These are phyloP conservation scores for Bostrychus sinensis DNA, from an alignment of 2,113 vertebrate genomes.

Conservation along the genomic window DNA sequence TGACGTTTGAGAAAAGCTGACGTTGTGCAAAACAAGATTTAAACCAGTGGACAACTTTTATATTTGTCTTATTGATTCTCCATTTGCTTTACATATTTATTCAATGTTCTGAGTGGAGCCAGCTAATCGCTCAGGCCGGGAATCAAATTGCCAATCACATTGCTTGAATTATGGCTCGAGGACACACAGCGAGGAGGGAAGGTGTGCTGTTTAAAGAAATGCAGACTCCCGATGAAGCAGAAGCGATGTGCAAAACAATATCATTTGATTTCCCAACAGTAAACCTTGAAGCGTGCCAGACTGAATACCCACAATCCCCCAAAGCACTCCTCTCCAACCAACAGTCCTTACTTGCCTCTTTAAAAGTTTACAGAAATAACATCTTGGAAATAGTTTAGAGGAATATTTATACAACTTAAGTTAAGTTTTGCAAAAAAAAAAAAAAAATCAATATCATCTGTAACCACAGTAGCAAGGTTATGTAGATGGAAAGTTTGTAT, in stretches of 20 bases:
- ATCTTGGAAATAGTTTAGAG: conserved; percentile 3
- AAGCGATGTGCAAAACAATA: conserved; percentile 52
- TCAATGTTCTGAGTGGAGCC: neutral
- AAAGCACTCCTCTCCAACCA: conserved; percentile 34
- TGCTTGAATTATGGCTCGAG: conserved; percentile 27
- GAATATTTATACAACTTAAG: neutral
- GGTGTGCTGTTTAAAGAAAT: conserved; percentile 10
- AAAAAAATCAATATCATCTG: neutral
- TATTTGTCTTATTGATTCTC: conserved; percentile 48
- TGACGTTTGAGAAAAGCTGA: conserved; percentile 21
- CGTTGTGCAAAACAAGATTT: conserved; percentile 15
- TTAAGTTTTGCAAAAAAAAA: neutral
- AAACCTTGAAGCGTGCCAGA: conserved; percentile 37
- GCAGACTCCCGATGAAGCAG: conserved; percentile 34
- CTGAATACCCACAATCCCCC: conserved; percentile 40
- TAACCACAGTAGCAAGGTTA: neutral
- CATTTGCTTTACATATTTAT: conserved; percentile 51
- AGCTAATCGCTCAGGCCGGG: conserved; percentile 26
- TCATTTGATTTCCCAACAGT: conserved; percentile 55
- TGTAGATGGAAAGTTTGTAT: neutral
- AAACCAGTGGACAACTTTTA: conserved; percentile 22
- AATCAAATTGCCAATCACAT: conserved; percentile 50
- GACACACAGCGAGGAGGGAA: conserved; percentile 7
- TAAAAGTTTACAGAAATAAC: conserved; percentile 12
- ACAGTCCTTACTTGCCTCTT: conserved; percentile 18